Conservation (phyloP, 2,113 vertebrate species). For the Micronycteris hirsuta region DNA sequence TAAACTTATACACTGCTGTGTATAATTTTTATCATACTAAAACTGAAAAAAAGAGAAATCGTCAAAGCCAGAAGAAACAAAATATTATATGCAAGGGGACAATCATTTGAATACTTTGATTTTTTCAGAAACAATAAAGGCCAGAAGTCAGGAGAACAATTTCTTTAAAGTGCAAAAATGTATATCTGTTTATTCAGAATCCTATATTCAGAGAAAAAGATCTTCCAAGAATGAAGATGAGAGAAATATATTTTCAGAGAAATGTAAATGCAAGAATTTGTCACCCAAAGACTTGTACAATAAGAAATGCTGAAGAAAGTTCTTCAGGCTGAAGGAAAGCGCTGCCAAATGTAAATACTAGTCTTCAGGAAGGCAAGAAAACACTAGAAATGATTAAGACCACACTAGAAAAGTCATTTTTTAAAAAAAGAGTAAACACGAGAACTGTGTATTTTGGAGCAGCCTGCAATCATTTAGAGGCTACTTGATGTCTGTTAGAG, state of each 20-base stretch:
- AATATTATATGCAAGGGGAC: neutral
- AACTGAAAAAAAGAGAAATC: neutral
- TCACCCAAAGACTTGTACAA: neutral
- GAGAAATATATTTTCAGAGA: conserved; percentile 36
- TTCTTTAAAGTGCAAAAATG: conserved; percentile 24
- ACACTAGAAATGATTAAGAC: neutral
- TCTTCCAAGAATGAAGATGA: conserved; percentile 10
- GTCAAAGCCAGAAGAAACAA: neutral
- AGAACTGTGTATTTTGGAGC: conserved; percentile 5
- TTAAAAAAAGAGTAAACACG: neutral
- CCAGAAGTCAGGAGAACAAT: neutral
- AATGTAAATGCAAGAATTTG: conserved; percentile 37
- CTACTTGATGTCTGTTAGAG: neutral
- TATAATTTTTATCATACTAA: neutral
- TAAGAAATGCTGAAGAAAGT: neutral
- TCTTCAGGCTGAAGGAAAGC: neutral
- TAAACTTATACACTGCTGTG: neutral
- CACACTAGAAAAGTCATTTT: neutral
- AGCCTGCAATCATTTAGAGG: conserved; percentile 13
- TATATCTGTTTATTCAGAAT: neutral
- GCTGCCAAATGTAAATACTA: neutral
- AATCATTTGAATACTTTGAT: neutral
- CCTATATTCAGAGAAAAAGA: conserved; percentile 5
- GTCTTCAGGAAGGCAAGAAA: neutral
- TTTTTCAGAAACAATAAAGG: conserved; percentile 40